phyloP scores from a whole-genome alignment of 2,113 vertebrate genomes.

The Aldabrachelys gigantea region DNA sequence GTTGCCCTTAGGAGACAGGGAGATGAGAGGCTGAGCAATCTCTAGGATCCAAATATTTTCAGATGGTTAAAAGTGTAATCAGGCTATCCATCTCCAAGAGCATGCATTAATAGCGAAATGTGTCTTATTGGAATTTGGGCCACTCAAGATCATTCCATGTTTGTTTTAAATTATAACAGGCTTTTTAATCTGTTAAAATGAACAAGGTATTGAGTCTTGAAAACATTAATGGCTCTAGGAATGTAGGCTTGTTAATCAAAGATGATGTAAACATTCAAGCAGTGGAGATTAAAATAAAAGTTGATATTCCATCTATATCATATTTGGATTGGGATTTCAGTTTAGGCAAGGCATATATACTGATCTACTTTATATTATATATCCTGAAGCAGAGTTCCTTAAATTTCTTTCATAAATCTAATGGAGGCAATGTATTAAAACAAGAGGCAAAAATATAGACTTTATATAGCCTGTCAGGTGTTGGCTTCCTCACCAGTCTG shows the following conservation, averaged over 20 bases:
- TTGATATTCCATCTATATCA: background rate
- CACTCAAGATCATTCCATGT: too few relatives aligned
- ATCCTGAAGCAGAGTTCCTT: background rate
- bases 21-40: background rate
- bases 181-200: background rate
- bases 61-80: background rate
- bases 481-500: too few relatives aligned
- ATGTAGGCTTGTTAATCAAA: background rate
- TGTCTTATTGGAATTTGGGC: background rate
- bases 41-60: background rate
- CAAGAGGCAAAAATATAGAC: too few relatives aligned
- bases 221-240: background rate
- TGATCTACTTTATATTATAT: background rate
- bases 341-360: background rate
- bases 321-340: background rate
- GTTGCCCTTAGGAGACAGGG: background rate
- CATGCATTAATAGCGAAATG: background rate
- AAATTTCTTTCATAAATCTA: background rate
- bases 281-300: background rate
- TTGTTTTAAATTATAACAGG: background rate
- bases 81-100: background rate
- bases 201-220: background rate
- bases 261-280: background rate
- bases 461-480: too few relatives aligned
- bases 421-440: too few relatives aligned